phyloP scores from a whole-genome alignment of 1,140 invertebrate genomes.

The Drosophila punjabiensis region DNA sequence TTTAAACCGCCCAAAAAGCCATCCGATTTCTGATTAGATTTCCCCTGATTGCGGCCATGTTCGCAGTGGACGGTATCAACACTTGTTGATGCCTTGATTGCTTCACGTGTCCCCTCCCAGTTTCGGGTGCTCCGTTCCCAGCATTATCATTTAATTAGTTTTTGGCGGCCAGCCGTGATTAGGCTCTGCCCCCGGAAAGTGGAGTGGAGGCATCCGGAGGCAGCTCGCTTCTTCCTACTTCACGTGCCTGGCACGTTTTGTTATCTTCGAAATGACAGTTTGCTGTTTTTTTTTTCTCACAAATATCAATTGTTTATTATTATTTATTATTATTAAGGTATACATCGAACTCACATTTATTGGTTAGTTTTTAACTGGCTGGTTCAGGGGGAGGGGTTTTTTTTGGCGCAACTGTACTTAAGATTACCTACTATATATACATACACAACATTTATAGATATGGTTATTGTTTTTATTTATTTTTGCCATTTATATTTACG shows the following conservation, averaged over 20 bases:
- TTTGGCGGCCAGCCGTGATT: conserved; percentile 23
- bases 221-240: conserved; percentile 20
- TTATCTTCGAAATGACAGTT: conserved; percentile 6
- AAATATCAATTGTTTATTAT: conserved; percentile 70
- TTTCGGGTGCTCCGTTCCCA: conserved; percentile 30
- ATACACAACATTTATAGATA: conserved; percentile 69
- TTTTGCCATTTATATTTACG: conserved; percentile 11
- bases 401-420: conserved; percentile 72
- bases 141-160: conserved; percentile 76
- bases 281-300: conserved; percentile 35
- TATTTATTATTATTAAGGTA: conserved; percentile 32
- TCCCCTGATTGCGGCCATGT: conserved; percentile 44
- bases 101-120: conserved; percentile 47
- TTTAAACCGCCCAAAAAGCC: conserved; percentile 44
- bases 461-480: conserved; percentile 53
- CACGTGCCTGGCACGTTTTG: conserved; percentile 72
- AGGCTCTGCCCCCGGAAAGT: conserved; percentile 4
- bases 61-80: conserved; percentile 6
- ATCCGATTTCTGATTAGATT: conserved; percentile 59
- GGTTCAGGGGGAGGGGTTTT: conserved; percentile 12
- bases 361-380: conserved; percentile 52
- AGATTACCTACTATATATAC: conserved; percentile 25
- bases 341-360: conserved; percentile 75
- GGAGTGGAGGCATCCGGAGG: conserved; percentile 4
- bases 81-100: conserved; percentile 49